Conservation (phyloP, 2,888 invertebrate species). For the Pimpla rufipes region DNA sequence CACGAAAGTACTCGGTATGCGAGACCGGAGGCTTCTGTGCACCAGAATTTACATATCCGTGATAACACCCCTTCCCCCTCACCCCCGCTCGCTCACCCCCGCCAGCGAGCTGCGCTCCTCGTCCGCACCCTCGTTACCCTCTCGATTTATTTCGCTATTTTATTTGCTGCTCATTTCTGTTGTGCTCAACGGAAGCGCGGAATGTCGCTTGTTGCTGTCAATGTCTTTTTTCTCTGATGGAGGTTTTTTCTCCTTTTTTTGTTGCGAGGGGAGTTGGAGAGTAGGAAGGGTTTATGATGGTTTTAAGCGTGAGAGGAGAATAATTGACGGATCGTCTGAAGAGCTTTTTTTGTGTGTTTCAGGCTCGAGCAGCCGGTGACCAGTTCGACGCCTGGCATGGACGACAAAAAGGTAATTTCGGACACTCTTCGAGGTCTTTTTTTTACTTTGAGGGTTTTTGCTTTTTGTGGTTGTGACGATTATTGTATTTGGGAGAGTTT, state of each 20-base stretch:
- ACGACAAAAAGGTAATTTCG: constrained; percentile 87
- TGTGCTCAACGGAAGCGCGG: not conserved
- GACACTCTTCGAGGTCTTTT: not conserved
- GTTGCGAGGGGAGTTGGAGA: too few species aligned
- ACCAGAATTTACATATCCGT: constrained; percentile 45
- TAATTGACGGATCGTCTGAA: constrained; percentile 37
- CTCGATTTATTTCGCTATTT: constrained; percentile 22
- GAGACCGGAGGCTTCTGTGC: constrained; percentile 41
- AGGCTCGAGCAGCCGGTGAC: constrained; percentile 92
- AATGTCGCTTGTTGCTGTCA: not conserved
- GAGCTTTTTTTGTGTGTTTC: constrained; percentile 79
- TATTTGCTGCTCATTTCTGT: not conserved
- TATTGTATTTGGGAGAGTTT: too few species aligned
- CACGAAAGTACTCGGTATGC: constrained; percentile 55
- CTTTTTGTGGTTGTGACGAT: too few species aligned
- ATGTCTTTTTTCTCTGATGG: too few species aligned
- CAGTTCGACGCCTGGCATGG: constrained; percentile 89
- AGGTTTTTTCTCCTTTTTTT: not conserved
- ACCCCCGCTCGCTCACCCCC: not conserved
- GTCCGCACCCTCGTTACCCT: constrained; percentile 31
- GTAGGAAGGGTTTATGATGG: not conserved
- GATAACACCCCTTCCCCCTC: constrained; percentile 18
- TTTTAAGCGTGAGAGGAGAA: not conserved
- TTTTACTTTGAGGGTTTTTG: too few species aligned
- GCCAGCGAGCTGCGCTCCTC: not conserved